Percentiles rank a stretch among this genome's conserved stretches.
Evolutionary conservation across 2,113 vertebrate genomes (phyloP).

Genomic region (Heloderma charlesbogerti): DNA sequence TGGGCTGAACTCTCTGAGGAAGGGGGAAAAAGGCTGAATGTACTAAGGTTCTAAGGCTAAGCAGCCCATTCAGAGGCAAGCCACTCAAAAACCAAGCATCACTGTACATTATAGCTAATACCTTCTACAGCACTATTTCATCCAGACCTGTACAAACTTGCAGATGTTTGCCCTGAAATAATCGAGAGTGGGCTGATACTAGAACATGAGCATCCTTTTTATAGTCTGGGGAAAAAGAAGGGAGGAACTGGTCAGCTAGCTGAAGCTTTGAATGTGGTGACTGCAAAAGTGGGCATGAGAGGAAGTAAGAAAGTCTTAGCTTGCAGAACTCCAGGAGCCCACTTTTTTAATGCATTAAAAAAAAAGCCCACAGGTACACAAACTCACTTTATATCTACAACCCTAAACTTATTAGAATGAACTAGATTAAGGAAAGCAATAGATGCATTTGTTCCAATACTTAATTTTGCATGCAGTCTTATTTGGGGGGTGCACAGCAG

Average conservation of each 20-base stretch:
- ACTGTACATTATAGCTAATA: too few species aligned
- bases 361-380: background rate
- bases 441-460: background rate
- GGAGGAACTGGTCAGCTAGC: background rate
- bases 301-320: background rate
- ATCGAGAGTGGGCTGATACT: too few species aligned
- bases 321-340: background rate
- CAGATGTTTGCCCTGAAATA: too few species aligned
- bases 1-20: background rate
- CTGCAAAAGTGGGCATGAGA: too few species aligned
- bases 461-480: background rate
- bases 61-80: background rate
- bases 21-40: background rate
- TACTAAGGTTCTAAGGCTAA: background rate
- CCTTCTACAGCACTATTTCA: background rate
- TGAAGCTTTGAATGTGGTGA: too few species aligned
- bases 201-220: too few species aligned
- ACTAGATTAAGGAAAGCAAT: background rate
- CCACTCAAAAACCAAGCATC: too few species aligned
- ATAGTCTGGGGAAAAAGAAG: too few species aligned
- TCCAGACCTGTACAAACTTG: too few species aligned
- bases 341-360: background rate
- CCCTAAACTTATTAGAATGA: background rate
- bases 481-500: background rate
- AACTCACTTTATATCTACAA: background rate